Evolutionary conservation across 2,113 vertebrate species (phyloP), one percentile per base, ranked within the genome.

Genomic region (Nibea coibor): DNA sequence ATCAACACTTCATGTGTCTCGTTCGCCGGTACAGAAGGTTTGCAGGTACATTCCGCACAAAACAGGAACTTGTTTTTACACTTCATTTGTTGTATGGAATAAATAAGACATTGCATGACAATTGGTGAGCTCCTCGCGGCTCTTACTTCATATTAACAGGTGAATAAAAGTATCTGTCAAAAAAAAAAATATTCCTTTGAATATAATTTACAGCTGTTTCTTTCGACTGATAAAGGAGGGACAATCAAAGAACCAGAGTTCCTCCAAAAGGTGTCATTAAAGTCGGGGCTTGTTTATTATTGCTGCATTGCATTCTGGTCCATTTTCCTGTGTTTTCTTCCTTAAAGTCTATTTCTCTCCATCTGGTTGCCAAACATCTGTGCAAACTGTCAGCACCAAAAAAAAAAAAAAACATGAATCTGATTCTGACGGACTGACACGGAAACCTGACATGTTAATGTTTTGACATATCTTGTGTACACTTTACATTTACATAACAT

Each of bases 11-110:
- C 14, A 47, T 24, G 35, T 10, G 5, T 16, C 31, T 35, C 5
- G 1, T 72, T 35, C n/a, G 76, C 58, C 9, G 14, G 54, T 42
- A n/a, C 10, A 75, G 58, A 69, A 26, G 22, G 15, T 15, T 22
- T n/a, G 0, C 51, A 10, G 3, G 3, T 22, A 4, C 10, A 2
- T 22, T 20, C 6, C 14, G 22, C 14, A 10, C 69, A 4, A 35
- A 71, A 43, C 19, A 66, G 16, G 19, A 62, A 17, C n/a, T 63
- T 63, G 35, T 39, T 39, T 39, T 51, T 22, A 51, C 67, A 69
- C 57, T 22, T 54, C 8, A 31, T 45, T 53, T 65, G 19, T 24
- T 42, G 35, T 39, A 39, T 9, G 35, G 35, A 39, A 39, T 39
- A 39, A 39, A 35, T 35, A 35, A 35, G 31, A 35, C 31, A 35